These are phyloP conservation scores for Porites evermanni DNA, from an alignment of 92 coral and sea anemone genomes.

Conservation along the genomic window DNA sequence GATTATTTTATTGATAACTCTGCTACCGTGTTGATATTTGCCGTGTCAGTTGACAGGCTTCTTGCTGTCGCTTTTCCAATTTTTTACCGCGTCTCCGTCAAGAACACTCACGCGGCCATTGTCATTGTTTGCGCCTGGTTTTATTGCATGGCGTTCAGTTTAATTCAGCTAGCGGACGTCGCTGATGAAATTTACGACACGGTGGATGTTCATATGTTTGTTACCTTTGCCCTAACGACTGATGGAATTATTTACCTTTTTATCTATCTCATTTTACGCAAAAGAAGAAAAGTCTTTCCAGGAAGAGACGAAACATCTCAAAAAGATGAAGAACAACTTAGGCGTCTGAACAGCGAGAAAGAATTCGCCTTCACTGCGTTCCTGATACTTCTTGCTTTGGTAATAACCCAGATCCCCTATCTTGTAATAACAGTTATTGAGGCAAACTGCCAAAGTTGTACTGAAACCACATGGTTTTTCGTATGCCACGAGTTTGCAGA, in stretches of 20 bases:
- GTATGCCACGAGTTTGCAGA: conserved; percentile 29
- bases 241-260: conserved; percentile 19
- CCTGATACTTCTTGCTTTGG: conserved; percentile 31
- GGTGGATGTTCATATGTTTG: conserved; percentile 45
- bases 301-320: background rate
- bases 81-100: background rate
- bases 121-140: background rate
- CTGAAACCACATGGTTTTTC: conserved; percentile 8
- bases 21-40: conserved; percentile 48
- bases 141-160: background rate
- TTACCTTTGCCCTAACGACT: conserved; percentile 41
- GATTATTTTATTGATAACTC: conserved; percentile 60
- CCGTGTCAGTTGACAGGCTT: conserved; percentile 50
- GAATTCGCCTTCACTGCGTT: conserved; percentile 45
- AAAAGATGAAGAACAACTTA: background rate
- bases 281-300: conserved; percentile 28
- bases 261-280: conserved; percentile 33
- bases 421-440: conserved; percentile 26
- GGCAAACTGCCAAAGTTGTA: conserved; percentile 31
- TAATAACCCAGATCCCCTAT: conserved; percentile 53
- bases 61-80: conserved; percentile 11
- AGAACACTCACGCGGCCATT: background rate
- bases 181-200: conserved; percentile 19
- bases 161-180: background rate
- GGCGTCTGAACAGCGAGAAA: conserved; percentile 27